Conservation (phyloP, 2,797 vertebrate species). For the Peromyscus attwateri region DNA sequence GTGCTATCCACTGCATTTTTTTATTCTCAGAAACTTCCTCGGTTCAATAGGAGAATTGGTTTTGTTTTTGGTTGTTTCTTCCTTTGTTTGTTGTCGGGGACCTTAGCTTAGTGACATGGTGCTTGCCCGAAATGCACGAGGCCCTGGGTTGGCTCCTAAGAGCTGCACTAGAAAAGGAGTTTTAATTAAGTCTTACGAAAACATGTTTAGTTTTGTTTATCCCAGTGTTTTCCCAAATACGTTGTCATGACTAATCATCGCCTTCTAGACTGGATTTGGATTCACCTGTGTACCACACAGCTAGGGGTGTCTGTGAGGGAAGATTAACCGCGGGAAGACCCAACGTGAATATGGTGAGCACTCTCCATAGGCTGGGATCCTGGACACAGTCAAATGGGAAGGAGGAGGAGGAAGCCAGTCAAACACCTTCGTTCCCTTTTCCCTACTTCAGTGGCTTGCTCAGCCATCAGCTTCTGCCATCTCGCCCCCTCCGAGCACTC, state of each 20-base stretch:
- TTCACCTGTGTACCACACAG: not conserved
- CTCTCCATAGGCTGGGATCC: not conserved
- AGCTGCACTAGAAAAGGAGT: not conserved
- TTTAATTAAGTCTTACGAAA: constrained; percentile 6
- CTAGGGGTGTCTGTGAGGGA: not conserved
- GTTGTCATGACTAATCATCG: not conserved
- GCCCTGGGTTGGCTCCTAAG: not conserved
- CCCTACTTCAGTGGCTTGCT: not conserved
- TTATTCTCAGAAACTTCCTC: constrained; percentile 25
- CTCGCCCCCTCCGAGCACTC: not conserved
- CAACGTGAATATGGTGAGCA: not conserved
- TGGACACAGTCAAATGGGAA: not conserved
- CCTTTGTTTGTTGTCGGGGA: not conserved
- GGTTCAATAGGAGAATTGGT: constrained; percentile 25
- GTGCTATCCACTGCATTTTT: not conserved
- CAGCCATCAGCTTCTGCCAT: not conserved
- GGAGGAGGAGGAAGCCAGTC: not conserved
- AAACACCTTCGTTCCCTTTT: not conserved
- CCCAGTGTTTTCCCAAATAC: constrained; percentile 1
- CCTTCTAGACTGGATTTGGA: too few species aligned
- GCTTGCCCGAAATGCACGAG: not conserved
- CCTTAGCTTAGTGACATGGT: not conserved
- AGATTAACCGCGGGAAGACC: not conserved
- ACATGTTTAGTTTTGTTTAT: constrained; percentile 46
- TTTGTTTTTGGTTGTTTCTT: not conserved